A percentile compares a stretch with the other conserved stretches of the same genome.
Conservation (phyloP, 37 sponge, comb jelly and placozoan species). For the Lycopodina hypogea region DNA sequence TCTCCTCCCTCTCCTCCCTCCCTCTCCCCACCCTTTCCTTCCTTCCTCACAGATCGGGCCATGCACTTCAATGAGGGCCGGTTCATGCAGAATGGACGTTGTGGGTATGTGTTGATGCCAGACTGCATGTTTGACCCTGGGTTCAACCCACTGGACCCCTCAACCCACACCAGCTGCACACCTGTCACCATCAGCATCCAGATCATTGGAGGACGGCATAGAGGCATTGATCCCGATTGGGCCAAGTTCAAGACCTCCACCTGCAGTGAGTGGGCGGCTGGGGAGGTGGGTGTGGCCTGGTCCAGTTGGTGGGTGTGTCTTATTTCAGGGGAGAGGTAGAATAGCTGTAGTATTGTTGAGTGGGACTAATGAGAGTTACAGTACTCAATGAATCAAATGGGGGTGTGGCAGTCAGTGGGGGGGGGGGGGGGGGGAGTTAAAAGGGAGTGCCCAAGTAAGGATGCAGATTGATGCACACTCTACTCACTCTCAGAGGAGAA, state of each 20-base stretch:
- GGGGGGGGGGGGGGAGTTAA: too few species aligned
- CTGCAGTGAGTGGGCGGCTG: conserved; percentile 45
- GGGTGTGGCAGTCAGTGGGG: too few species aligned
- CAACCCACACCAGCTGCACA: conserved; percentile 36
- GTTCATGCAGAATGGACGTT: conserved; percentile 86
- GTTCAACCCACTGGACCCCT: conserved; percentile 79
- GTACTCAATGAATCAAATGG: not conserved
- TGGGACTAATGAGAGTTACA: not conserved
- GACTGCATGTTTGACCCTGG: conserved; percentile 78
- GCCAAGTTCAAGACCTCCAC: conserved; percentile 73
- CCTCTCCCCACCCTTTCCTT: too few species aligned
- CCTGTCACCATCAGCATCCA: conserved; percentile 60
- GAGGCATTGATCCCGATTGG: conserved; percentile 83
- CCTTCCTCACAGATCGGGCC: conserved; percentile 56
- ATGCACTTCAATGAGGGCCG: conserved; percentile 99
- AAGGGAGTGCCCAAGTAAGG: too few species aligned
- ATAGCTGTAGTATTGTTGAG: not conserved
- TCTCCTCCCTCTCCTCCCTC: too few species aligned
- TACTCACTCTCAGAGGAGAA: conserved; percentile 71
- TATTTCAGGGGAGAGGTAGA: not conserved
- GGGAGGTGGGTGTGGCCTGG: not conserved
- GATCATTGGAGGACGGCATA: conserved; percentile 86
- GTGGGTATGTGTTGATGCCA: conserved; percentile 95
- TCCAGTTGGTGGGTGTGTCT: not conserved
- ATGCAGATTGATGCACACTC: too few species aligned